Evolutionary conservation across 2,797 vertebrate genomes (phyloP).

Genomic region (Aulostomus chinensis): DNA sequence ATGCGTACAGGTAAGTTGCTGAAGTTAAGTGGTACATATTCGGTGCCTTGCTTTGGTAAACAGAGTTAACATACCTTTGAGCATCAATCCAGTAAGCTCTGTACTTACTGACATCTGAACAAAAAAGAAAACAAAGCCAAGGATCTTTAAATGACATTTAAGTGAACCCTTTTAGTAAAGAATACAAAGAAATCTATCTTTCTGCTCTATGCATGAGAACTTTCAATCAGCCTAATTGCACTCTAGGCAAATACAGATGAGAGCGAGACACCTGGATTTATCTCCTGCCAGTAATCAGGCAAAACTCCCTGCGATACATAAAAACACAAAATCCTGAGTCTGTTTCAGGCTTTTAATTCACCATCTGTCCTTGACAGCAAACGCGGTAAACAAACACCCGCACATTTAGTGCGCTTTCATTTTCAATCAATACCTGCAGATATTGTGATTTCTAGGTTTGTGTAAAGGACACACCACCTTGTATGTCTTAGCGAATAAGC

Average conservation of each 20-base stretch:
- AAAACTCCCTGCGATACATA: conserved; percentile 44
- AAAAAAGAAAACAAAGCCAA: neutral
- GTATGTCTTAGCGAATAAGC: neutral
- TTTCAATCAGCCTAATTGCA: conserved; percentile 67
- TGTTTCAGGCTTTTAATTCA: conserved; percentile 17
- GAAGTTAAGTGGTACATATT: too few relatives aligned
- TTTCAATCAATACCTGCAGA: conserved; percentile 9
- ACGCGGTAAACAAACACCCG: neutral
- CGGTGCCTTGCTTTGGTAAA: neutral
- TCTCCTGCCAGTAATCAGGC: conserved; percentile 32
- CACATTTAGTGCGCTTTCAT: neutral
- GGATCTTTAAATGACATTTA: conserved; percentile 18
- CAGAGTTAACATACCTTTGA: neutral
- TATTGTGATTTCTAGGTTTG: conserved; percentile 2
- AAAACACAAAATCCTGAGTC: conserved; percentile 50
- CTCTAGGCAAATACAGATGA: conserved; percentile 36
- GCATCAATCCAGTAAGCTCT: neutral
- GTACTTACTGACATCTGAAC: neutral
- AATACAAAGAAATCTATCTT: conserved; percentile 40
- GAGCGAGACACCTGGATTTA: conserved; percentile 41
- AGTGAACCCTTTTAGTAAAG: conserved; percentile 19
- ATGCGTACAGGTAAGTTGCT: too few relatives aligned
- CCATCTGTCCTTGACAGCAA: conserved; percentile 35
- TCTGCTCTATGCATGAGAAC: conserved; percentile 48
- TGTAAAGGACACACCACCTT: conserved; percentile 6